phyloP scores from a whole-genome alignment of 2,113 vertebrate species.

The Diglossa brunneiventris region DNA sequence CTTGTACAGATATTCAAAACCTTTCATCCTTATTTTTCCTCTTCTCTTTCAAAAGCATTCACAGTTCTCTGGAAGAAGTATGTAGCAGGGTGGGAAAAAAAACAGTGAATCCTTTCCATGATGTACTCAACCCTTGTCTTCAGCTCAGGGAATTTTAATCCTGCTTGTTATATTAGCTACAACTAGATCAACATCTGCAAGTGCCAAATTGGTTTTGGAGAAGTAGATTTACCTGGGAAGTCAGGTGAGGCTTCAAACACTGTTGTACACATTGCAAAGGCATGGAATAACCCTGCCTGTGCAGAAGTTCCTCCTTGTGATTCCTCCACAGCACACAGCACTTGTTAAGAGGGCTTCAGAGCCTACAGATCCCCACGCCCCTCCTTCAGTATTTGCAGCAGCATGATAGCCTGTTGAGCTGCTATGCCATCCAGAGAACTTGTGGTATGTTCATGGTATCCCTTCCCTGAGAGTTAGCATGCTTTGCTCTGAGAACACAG shows the following conservation, averaged over 20 bases:
- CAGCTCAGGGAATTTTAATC: not conserved
- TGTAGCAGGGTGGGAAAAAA: not conserved
- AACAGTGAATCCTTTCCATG: not conserved
- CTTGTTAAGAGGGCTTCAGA: not conserved
- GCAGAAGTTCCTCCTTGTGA: not conserved
- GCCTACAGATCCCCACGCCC: not conserved
- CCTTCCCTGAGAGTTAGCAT: not conserved
- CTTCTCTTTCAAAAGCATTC: not conserved
- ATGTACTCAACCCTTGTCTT: not conserved
- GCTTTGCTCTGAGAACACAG: not conserved
- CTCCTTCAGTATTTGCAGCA: not conserved
- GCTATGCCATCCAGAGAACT: constrained; percentile 33
- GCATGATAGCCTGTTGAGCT: not conserved
- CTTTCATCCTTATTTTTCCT: not conserved
- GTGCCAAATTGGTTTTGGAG: not conserved
- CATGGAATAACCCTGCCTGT: not conserved
- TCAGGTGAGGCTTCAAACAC: not conserved
- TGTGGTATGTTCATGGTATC: not conserved
- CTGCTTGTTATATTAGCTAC: not conserved
- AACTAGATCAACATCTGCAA: not conserved
- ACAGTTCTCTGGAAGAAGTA: not conserved
- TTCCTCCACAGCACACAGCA: not conserved
- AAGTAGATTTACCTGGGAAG: not conserved
- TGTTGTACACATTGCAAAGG: not conserved
- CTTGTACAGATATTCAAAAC: not conserved